phyloP scores from a whole-genome alignment of 2,113 vertebrate species.

The Zosterops pallidus region DNA sequence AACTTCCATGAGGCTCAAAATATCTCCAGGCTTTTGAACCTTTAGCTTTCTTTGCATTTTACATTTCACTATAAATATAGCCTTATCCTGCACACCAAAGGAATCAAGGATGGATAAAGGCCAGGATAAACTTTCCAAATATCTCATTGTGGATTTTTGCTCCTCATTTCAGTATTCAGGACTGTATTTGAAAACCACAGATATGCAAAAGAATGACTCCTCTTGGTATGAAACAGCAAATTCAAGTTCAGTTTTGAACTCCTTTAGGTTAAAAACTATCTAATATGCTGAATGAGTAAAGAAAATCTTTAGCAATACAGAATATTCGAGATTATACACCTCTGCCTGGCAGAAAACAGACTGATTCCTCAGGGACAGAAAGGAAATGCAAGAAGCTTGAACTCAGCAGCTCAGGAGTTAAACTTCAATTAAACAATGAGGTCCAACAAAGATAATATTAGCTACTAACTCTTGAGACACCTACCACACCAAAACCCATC shows the following conservation, averaged over 20 bases:
- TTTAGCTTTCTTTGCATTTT: background rate
- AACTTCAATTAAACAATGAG: background rate
- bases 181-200: constrained; percentile 35
- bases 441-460: background rate
- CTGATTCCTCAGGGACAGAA: background rate
- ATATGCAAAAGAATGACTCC: background rate
- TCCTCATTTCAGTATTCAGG: background rate
- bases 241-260: background rate
- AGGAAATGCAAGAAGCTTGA: background rate
- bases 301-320: background rate
- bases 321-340: background rate
- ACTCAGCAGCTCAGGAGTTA: background rate
- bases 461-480: background rate
- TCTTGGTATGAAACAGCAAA: background rate
- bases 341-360: background rate
- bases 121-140: constrained; percentile 30
- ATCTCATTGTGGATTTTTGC: background rate
- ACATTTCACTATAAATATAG: background rate
- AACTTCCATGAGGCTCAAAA: background rate
- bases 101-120: background rate
- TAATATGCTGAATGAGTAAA: background rate
- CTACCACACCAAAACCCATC: background rate
- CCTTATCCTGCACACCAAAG: background rate
- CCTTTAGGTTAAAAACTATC: background rate
- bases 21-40: background rate